These are phyloP conservation scores for Cherax quadricarinatus DNA, from an alignment of 1,140 invertebrate genomes.

Conservation along the genomic window DNA sequence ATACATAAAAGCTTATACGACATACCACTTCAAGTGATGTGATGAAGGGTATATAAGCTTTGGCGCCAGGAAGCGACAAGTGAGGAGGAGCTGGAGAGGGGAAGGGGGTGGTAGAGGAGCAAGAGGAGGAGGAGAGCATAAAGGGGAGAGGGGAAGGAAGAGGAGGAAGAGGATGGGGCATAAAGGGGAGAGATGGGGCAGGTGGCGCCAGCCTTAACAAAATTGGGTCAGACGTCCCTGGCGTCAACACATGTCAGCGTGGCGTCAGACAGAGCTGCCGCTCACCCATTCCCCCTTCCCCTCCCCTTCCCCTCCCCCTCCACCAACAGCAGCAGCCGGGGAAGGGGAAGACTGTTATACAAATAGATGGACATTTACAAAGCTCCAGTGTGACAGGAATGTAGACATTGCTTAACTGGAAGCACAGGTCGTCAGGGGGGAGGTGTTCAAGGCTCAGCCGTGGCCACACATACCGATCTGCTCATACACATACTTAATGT, in stretches of 20 bases:
- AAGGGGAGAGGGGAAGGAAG: background rate
- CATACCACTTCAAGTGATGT: too few relatives aligned
- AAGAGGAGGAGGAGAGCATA: background rate
- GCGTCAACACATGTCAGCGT: conserved; percentile 10
- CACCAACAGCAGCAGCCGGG: too few relatives aligned
- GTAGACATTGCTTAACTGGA: too few relatives aligned
- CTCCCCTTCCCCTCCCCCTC: background rate
- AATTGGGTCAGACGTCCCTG: conserved; percentile 51
- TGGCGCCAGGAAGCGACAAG: background rate
- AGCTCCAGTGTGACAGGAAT: background rate
- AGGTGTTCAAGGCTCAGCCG: too few relatives aligned
- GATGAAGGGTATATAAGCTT: background rate
- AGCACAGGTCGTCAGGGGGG: too few relatives aligned
- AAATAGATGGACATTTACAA: background rate
- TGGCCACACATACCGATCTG: too few relatives aligned
- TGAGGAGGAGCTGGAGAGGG: background rate
- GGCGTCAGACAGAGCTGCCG: background rate
- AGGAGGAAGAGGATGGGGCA: background rate
- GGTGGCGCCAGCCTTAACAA: conserved; percentile 27
- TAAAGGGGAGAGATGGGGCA: background rate
- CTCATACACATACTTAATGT: too few relatives aligned
- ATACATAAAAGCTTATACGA: too few relatives aligned
- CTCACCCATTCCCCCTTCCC: background rate
- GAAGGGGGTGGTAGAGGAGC: background rate
- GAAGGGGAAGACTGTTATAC: background rate